Base-by-base conservation (phyloP, 2,797 vertebrate genomes). In the Pelochelys cantorii region DNA sequence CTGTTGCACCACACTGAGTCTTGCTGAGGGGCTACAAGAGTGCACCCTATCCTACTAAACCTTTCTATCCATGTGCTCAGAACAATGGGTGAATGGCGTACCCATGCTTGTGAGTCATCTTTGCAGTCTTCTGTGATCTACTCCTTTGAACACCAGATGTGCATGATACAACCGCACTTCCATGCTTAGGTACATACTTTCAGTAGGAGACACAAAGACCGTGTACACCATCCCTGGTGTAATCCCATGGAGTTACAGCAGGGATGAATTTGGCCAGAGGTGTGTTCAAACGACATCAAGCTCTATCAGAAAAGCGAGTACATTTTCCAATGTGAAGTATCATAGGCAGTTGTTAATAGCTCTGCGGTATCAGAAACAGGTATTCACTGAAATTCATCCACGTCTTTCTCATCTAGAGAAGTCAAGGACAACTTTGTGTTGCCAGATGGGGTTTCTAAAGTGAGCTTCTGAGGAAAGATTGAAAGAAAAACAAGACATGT, bases 71-170 rank as follows among this genome's bases (percentile, higher is more conserved):
- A 37, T 85, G 10, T 90, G 52, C 90, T 92, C 55, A 5, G 94
- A 89, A 94, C 90, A 82, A 56, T 59, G 48, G n/a, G 79, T 82
- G 88, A 92, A 88, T 65, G 93, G 59, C 54, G 60, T 75, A 95
- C 80, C 7, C 23, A 2, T 11, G 34, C 7, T 92, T 93, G 42
- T 78, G 31, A 85, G 56, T 88, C 3, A 83, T 57, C 22, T 92
- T 90, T 84, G 31, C 7, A 60, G 81, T 86, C 20, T 90, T 87
- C 94, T 84, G 15, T 80, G 54, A 89, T 74, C 56, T 84, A 74
- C 54, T 79, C 25, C 85, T 93, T 71, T 84, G 89, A 93, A 11
- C 2, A 92, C 57, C 29, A 25, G 74, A 77, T 52, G 74, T 52
- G 13, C 42, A 77, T 25, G 23, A 48, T 13, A 77, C 48, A 86